Evolutionary conservation across 2,113 vertebrate species (phyloP).

Genomic region (Phodopus roborovskii): DNA sequence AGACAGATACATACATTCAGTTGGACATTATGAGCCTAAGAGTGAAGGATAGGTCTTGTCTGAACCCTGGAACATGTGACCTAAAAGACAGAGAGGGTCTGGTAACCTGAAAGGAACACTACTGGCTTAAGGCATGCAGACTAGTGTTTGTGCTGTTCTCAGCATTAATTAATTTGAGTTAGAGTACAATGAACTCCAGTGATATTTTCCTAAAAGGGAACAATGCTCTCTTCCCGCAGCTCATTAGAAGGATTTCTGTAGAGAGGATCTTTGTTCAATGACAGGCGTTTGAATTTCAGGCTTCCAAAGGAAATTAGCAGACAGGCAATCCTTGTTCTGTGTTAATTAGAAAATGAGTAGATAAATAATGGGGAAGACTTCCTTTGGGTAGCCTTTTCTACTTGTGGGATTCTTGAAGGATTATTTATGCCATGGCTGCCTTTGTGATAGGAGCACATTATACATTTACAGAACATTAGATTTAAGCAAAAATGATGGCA

Average conservation of each 20-base stretch:
- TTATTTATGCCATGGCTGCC: not conserved
- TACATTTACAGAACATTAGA: not conserved
- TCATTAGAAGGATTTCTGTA: constrained; percentile 61
- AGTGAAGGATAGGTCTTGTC: not conserved
- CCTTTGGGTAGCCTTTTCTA: constrained; percentile 26
- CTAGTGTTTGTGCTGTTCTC: not conserved
- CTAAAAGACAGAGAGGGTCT: not conserved
- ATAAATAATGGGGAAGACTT: not conserved
- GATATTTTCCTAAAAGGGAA: constrained; percentile 26
- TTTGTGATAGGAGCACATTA: not conserved
- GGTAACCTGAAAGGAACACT: not conserved
- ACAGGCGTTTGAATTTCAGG: constrained; percentile 53
- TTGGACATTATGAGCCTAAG: not conserved
- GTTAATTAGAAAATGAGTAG: constrained; percentile 57
- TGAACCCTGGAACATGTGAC: not conserved
- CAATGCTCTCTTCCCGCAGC: not conserved
- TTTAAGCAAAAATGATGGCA: not conserved
- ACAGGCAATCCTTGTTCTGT: not conserved
- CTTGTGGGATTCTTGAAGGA: not conserved
- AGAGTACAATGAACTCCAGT: constrained; percentile 4
- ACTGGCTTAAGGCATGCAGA: not conserved
- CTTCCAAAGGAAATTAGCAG: constrained; percentile 28
- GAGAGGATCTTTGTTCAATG: not conserved
- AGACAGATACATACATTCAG: not conserved
- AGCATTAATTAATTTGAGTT: constrained; percentile 57